These are phyloP conservation scores for Peromyscus aztecus DNA, from an alignment of 2,797 vertebrate species.

Conservation along the genomic window DNA sequence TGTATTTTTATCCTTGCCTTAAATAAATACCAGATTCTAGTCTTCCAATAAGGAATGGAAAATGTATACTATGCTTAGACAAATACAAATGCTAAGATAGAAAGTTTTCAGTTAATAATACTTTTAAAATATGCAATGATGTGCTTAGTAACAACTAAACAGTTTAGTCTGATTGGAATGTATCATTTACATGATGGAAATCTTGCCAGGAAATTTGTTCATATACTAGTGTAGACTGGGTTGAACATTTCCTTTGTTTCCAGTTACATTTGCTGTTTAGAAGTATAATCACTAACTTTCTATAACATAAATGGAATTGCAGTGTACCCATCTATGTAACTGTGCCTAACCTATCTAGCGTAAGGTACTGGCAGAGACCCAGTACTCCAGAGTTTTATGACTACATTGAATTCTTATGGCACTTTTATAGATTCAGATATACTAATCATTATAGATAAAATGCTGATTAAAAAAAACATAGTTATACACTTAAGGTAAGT, in stretches of 20 bases:
- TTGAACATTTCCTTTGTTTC: slow-evolving; percentile 83
- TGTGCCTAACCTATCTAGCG: slow-evolving; percentile 14
- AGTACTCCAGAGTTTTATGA: slow-evolving; percentile 74
- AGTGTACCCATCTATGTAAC: slow-evolving; percentile 57
- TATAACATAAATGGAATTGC: slow-evolving; percentile 16
- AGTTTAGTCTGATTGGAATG: slow-evolving; percentile 73
- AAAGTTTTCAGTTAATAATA: slow-evolving; percentile 51
- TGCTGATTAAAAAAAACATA: background rate
- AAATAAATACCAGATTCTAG: background rate
- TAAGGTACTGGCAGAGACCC: background rate
- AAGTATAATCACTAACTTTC: slow-evolving; percentile 74
- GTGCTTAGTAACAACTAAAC: slow-evolving; percentile 73
- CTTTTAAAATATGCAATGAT: slow-evolving; percentile 78
- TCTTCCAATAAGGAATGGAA: background rate
- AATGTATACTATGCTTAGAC: background rate
- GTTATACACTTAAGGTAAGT: background rate
- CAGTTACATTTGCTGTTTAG: slow-evolving; percentile 84
- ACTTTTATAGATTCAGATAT: slow-evolving; percentile 71
- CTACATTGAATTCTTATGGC: slow-evolving; percentile 75
- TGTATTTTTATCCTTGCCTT: slow-evolving; percentile 6
- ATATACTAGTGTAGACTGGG: slow-evolving; percentile 81
- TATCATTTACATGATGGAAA: slow-evolving; percentile 79
- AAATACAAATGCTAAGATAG: background rate
- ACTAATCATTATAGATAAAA: slow-evolving; percentile 62
- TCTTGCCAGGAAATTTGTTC: slow-evolving; percentile 80